Evolutionary conservation across 2,113 vertebrate species (phyloP), one percentile per base, ranked within the genome.

Genomic region (Perca flavescens): DNA sequence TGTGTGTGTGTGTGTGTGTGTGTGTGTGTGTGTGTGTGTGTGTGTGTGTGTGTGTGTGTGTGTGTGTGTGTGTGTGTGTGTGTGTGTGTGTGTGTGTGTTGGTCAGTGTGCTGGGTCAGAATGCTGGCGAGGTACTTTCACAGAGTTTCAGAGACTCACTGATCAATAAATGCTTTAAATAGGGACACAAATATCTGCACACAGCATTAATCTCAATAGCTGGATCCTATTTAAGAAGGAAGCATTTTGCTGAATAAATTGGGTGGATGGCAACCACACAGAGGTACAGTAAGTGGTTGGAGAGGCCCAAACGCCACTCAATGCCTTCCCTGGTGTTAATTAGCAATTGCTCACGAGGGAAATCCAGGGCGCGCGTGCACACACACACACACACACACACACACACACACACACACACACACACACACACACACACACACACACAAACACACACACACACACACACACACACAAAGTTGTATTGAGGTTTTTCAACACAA

Each of bases 51-150:
- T 57, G 64, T 50, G 85, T 57, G 64, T 50, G 85, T 57, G 64
- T 50, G 85, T 57, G 64, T 50, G 85, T 57, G 64, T 50, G 83
- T 57, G 64, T 50, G 85, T 57, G 60, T 50, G 85, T 57, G 64
- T 50, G 85, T 57, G 60, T 46, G 85, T 57, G 64, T 50, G 85
- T 57, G 64, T 50, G 85, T 57, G 31, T 31, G 85, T 57, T 79
- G 69, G 86, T 85, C 86, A 67, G 66, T 57, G 78, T 73, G 75
- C 74, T 82, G 77, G 86, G 66, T 73, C 78, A 91, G 70, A 93
- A 89, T 94, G 94, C 93, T 94, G 89, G 89, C 90, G 78, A 83
- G 85, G 93, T 92, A 92, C 93, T 94, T 94, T 94, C 76, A 43
- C 73, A 85, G 87, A 94, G 91, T 93, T 93, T 88, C 85, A 93